Percentiles rank a stretch among this genome's conserved stretches.
phyloP scores from a whole-genome alignment of 2,888 invertebrate species.

The Uropetala carovei region DNA sequence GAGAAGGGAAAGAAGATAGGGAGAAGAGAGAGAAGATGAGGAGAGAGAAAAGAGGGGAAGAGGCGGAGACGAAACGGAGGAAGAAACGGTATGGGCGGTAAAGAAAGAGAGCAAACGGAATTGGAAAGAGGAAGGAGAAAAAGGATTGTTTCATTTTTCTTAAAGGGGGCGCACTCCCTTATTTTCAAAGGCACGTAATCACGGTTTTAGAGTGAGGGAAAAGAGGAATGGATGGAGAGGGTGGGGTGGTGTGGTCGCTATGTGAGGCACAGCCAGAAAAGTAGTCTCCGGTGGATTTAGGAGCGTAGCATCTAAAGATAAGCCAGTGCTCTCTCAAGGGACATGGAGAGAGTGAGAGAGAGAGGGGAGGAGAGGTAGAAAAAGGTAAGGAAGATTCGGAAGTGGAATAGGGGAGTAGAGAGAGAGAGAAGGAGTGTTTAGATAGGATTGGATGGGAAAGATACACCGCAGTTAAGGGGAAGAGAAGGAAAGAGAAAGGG shows the following conservation, averaged over 20 bases:
- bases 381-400: background rate
- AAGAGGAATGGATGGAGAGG: background rate
- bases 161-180: too few species aligned
- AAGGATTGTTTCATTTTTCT: too few species aligned
- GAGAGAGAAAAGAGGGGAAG: background rate
- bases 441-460: background rate
- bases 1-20: background rate
- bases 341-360: background rate
- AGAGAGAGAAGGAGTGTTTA: background rate
- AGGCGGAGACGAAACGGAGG: background rate
- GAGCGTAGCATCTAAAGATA: too few species aligned
- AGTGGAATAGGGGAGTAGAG: background rate
- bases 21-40: background rate
- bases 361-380: background rate
- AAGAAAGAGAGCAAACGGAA: too few species aligned
- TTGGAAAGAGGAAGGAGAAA: too few species aligned
- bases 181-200: too few species aligned
- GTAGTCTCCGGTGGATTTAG: too few species aligned
- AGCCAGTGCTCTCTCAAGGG: background rate
- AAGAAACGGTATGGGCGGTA: background rate
- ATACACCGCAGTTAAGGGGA: background rate
- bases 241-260: background rate
- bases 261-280: background rate
- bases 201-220: background rate
- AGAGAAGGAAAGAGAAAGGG: background rate